These are phyloP conservation scores for Mesoclemmys tuberculata DNA, from an alignment of 2,113 vertebrate genomes.

Conservation along the genomic window DNA sequence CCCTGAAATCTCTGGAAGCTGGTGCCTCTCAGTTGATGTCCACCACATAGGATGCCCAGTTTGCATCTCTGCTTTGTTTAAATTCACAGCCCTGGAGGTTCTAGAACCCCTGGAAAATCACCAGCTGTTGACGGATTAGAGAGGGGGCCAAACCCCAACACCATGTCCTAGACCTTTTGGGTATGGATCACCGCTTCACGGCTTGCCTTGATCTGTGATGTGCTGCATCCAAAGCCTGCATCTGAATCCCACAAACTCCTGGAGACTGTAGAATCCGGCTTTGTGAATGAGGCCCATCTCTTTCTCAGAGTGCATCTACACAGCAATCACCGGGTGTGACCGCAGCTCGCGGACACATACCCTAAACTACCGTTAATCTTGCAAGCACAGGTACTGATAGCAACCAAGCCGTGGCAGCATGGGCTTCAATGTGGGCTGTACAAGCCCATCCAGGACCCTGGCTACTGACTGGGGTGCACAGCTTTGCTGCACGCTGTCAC, in stretches of 20 bases:
- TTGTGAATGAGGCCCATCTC: not conserved
- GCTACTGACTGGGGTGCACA: not conserved
- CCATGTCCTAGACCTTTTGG: not conserved
- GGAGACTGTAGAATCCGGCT: not conserved
- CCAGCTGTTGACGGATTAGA: not conserved
- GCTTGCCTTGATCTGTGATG: not conserved
- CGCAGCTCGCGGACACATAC: not conserved
- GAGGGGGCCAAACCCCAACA: not conserved
- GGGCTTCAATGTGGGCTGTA: not conserved
- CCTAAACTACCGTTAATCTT: not conserved
- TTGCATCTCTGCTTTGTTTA: not conserved
- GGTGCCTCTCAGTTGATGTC: not conserved
- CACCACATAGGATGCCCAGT: not conserved
- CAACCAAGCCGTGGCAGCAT: not conserved
- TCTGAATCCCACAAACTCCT: not conserved
- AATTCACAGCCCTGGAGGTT: not conserved
- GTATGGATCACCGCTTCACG: not conserved
- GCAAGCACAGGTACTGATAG: not conserved
- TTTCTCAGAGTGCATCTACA: not conserved
- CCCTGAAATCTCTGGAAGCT: not conserved
- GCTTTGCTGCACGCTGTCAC: too few relatives aligned
- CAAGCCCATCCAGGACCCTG: too few relatives aligned
- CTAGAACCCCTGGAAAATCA: not conserved
- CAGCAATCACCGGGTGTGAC: too few relatives aligned
- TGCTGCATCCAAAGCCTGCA: not conserved